Base-by-base conservation (phyloP, 1,140 invertebrate species). In the Aradophagus sp. region DNA sequence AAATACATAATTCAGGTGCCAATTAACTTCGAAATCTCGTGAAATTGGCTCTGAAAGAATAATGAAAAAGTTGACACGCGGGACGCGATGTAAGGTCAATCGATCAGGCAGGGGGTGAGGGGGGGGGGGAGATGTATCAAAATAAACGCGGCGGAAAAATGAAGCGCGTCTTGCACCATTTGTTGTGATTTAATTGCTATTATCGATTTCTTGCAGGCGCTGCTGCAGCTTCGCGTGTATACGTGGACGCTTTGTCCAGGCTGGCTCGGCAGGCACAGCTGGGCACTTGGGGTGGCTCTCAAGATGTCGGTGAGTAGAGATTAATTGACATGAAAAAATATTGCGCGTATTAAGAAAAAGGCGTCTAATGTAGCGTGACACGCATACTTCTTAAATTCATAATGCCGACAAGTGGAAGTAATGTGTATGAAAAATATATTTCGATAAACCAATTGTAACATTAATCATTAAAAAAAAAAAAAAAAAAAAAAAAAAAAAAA, bases 261-360 rank as follows among this genome's bases (percentile, higher is more conserved):
- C 87, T 96, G 74, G 93, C 93, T 19, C 87, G 91, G 71, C 93
- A 95, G 80, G 93, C 94, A 47, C 93, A 95, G 84, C 92, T 95
- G 80, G 93, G 92, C 29, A 93, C 92, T 55, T 93, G 93, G 91
- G 93, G 93, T 76, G 93, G 93, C 82, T 95, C 93, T 69, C 90
- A 92, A 69, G 94, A 96, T 90, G 94, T 96, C 73, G 94, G 94
- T 95, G 88, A 92, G 89, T 85, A 53, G 38, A 77, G 74, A 73
- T 77, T 80, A 69, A 78, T 80, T 77, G 69, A 65, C 59, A 15
- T 35, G n/a, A 44, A 63, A 66, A 58, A 62, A 27, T 50, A 63
- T 56, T 44, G 29, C 34, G 17, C 35, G 29, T 42, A 32, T 53
- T 15, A 61, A 34, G 55, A 48, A 47, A 53, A 47, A 45, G 41